A percentile compares a stretch with the other conserved stretches of the same genome.
These are phyloP conservation scores for Coenonympha glycerion DNA, from an alignment of 2,888 invertebrate genomes.

Conservation along the genomic window DNA sequence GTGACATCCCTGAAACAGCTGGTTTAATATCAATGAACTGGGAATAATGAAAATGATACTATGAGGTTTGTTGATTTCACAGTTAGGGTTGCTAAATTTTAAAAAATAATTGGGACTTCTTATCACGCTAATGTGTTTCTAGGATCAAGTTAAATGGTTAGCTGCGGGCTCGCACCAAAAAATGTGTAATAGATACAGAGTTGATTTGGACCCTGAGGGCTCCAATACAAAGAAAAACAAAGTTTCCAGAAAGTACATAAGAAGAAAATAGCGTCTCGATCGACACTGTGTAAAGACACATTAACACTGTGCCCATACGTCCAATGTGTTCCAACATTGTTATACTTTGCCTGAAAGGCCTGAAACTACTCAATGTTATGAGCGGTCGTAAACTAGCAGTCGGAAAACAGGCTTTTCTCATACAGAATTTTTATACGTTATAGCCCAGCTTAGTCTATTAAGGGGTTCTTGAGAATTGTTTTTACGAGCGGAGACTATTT, in stretches of 20 bases:
- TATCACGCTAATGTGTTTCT: too few relatives aligned
- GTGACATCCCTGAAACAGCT: too few relatives aligned
- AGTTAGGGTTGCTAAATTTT: too few relatives aligned
- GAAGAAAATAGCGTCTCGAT: background rate
- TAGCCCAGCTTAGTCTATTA: conserved; percentile 47
- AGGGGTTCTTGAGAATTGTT: conserved; percentile 39
- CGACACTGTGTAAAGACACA: conserved; percentile 11
- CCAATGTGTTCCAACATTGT: conserved; percentile 17
- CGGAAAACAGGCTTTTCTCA: conserved; percentile 44
- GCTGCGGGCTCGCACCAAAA: too few relatives aligned
- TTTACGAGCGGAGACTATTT: conserved; percentile 42
- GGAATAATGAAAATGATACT: too few relatives aligned
- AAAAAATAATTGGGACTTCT: too few relatives aligned
- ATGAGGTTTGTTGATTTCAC: too few relatives aligned
- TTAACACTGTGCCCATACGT: conserved; percentile 13
- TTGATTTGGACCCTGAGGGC: too few relatives aligned
- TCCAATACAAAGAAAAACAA: too few relatives aligned
- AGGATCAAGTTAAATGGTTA: too few relatives aligned
- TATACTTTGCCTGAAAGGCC: conserved; percentile 9
- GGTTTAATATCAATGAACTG: too few relatives aligned
- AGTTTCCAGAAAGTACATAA: background rate
- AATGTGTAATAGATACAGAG: too few relatives aligned
- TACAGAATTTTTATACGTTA: conserved; percentile 52
- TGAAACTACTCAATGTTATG: conserved; percentile 29
- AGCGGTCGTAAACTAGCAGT: conserved; percentile 35